Percentiles rank a stretch among this genome's conserved stretches.
Evolutionary conservation across 2,888 invertebrate species (phyloP).

Genomic region (Caenorhabditis uteleia): DNA sequence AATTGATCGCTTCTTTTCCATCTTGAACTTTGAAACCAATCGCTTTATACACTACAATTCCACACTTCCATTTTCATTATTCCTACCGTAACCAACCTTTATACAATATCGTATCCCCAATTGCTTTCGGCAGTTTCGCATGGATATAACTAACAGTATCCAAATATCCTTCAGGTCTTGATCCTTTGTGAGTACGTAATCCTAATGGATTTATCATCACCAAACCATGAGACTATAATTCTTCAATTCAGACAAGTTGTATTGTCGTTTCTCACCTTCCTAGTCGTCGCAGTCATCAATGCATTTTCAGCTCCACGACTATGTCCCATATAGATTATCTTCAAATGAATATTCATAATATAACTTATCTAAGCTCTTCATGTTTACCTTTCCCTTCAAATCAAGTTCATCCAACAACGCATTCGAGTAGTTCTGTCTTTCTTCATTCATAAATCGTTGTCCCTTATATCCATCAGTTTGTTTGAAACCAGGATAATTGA

Average conservation of each 20-base stretch:
- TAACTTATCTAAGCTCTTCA: not conserved
- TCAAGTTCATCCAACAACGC: constrained; percentile 35
- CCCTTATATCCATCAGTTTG: constrained; percentile 12
- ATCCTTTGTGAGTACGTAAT: constrained; percentile 43
- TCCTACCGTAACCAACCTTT: constrained; percentile 21
- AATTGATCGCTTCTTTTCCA: constrained; percentile 33
- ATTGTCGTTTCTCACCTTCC: constrained; percentile 2
- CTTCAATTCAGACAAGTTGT: not conserved
- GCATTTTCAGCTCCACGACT: constrained; percentile 54
- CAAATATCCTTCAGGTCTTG: constrained; percentile 28
- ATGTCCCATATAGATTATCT: constrained; percentile 37
- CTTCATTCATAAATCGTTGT: constrained; percentile 35
- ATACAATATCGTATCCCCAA: constrained; percentile 14
- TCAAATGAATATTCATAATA: not conserved
- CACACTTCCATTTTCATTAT: not conserved
- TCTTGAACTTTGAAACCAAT: constrained; percentile 22
- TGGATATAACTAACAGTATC: constrained; percentile 4
- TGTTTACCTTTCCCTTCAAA: constrained; percentile 18
- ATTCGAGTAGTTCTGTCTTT: constrained; percentile 44
- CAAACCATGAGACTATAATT: constrained; percentile 30
- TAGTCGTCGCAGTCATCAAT: constrained; percentile 30
- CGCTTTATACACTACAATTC: constrained; percentile 19
- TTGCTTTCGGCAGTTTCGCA: constrained; percentile 10
- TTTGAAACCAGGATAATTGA: constrained; percentile 54
- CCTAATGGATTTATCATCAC: constrained; percentile 48